These are phyloP conservation scores for Eutolmus rufibarbis DNA, from an alignment of 2,888 invertebrate genomes.

Conservation along the genomic window DNA sequence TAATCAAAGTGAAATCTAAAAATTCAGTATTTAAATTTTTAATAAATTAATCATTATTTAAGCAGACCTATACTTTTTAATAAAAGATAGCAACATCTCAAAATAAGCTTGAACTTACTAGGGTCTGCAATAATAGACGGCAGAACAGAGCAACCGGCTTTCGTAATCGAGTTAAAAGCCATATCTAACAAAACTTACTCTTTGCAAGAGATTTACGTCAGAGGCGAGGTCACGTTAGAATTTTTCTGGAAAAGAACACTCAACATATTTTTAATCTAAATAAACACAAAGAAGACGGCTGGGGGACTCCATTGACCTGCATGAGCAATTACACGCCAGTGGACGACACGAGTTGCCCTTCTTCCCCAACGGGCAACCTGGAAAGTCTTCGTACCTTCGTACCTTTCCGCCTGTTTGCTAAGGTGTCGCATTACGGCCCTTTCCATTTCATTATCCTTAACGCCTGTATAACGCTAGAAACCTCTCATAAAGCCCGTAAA, in stretches of 20 bases:
- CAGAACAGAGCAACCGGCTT: too few relatives aligned
- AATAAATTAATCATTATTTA: too few relatives aligned
- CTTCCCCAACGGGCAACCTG: background rate
- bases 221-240: background rate
- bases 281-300: background rate
- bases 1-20: too few relatives aligned
- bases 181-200: background rate
- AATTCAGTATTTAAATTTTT: too few relatives aligned
- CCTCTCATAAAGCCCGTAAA: constrained; percentile 42
- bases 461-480: constrained; percentile 24
- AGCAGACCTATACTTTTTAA: too few relatives aligned
- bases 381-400: background rate
- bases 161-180: background rate
- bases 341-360: background rate
- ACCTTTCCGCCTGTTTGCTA: constrained; percentile 37
- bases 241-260: background rate
- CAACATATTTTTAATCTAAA: background rate
- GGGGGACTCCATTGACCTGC: background rate
- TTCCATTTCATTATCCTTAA: constrained; percentile 44
- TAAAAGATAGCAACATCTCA: background rate
- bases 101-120: background rate
- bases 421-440: constrained; percentile 44
- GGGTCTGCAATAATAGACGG: too few relatives aligned
- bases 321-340: background rate
- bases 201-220: background rate